Evolutionary conservation across 2,888 invertebrate species (phyloP).

Genomic region (Eugnorisma glareosa): DNA sequence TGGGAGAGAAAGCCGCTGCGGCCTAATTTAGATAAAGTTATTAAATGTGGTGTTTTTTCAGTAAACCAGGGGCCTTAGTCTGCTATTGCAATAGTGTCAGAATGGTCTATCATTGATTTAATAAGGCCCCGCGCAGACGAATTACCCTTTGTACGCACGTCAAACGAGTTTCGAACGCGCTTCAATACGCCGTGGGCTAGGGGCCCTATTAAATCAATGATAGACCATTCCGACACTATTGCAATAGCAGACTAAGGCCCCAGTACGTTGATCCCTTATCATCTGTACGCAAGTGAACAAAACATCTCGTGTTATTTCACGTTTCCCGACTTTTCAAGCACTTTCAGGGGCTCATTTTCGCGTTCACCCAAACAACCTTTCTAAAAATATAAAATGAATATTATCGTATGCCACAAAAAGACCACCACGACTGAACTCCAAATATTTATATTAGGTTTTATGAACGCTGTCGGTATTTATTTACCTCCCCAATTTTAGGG

Average conservation of each 20-base stretch:
- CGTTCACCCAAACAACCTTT: constrained; percentile 13
- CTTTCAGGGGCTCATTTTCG: constrained; percentile 3
- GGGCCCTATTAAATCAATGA: no score
- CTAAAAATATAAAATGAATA: constrained; percentile 27
- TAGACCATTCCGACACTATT: no score
- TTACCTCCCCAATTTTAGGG: background rate
- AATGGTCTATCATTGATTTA: no score
- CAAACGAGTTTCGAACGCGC: no score
- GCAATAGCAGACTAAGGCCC: no score
- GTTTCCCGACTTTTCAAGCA: constrained; percentile 6
- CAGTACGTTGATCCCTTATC: background rate
- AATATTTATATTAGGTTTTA: constrained; percentile 29
- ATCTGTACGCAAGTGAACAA: constrained; percentile 14
- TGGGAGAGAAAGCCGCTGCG: no score
- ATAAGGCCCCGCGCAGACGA: no score
- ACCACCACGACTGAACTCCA: background rate
- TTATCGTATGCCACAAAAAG: constrained; percentile 6
- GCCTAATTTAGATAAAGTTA: background rate
- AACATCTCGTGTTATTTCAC: constrained; percentile 22
- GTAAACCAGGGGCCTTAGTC: no score
- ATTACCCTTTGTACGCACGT: no score
- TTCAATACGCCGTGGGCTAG: no score
- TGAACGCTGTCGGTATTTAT: constrained; percentile 7
- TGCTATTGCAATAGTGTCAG: no score
- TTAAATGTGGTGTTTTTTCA: background rate